These are phyloP conservation scores for Drosophila nigricruria DNA, from an alignment of 2,888 invertebrate species.

Conservation along the genomic window DNA sequence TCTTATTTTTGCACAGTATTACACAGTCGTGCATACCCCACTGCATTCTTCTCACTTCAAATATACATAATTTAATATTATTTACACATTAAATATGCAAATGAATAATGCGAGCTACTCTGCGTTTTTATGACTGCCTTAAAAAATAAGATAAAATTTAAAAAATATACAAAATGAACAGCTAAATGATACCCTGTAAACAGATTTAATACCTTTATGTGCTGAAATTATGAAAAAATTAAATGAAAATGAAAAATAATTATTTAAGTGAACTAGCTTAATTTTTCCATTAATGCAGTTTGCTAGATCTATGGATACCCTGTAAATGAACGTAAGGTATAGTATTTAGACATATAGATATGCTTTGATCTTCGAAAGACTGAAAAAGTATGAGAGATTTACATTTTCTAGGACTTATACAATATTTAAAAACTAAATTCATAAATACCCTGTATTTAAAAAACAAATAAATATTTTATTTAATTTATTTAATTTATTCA, in stretches of 20 bases:
- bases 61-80: constrained; percentile 28
- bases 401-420: no score
- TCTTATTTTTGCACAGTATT: neutral
- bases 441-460: no score
- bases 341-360: neutral
- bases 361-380: neutral
- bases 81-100: constrained; percentile 71
- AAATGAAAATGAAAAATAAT: no score
- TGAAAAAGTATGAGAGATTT: neutral
- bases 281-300: neutral
- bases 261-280: neutral
- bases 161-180: no score
- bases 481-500: no score
- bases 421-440: no score
- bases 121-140: constrained; percentile 45
- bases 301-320: neutral
- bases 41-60: neutral
- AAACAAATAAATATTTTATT: no score
- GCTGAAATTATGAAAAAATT: no score
- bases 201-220: no score
- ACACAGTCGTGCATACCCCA: neutral
- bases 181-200: constrained; percentile 12
- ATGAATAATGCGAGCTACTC: constrained; percentile 61
- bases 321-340: neutral
- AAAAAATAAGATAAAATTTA: constrained; percentile 4